phyloP scores from a whole-genome alignment of 2,113 vertebrate genomes.

The Polypterus bichir region DNA sequence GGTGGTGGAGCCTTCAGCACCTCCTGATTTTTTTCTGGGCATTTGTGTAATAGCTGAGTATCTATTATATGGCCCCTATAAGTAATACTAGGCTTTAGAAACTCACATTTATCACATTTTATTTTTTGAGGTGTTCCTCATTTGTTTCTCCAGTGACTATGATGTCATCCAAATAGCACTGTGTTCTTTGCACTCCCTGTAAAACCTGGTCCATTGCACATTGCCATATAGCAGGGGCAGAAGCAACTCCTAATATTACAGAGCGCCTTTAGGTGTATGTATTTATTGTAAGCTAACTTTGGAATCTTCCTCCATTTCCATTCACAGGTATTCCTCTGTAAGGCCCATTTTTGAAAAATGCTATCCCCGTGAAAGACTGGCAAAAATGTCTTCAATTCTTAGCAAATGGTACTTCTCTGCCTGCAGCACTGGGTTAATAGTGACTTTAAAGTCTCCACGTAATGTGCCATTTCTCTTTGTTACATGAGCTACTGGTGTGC shows the following conservation, averaged over 20 bases:
- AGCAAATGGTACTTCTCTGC: slow-evolving; percentile 5
- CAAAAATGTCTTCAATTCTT: slow-evolving; percentile 11
- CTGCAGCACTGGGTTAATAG: slow-evolving; percentile 10
- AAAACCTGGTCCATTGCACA: slow-evolving; percentile 9
- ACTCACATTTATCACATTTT: slow-evolving; percentile 8
- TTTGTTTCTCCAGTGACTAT: slow-evolving; percentile 1
- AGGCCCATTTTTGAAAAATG: slow-evolving; percentile 2
- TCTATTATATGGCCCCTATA: slow-evolving; percentile 3
- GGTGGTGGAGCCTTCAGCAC: background rate
- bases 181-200: background rate
- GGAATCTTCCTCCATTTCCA: slow-evolving; percentile 12
- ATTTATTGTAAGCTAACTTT: slow-evolving; percentile 8
- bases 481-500: no score
- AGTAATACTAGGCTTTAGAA: background rate
- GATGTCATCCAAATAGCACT: slow-evolving; percentile 8
- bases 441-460: slow-evolving; percentile 12
- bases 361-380: slow-evolving; percentile 5
- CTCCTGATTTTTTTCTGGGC: background rate
- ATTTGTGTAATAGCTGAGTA: background rate
- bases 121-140: background rate
- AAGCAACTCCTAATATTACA: slow-evolving; percentile 9
- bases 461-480: slow-evolving; percentile 1
- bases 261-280: slow-evolving; percentile 8
- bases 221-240: slow-evolving; percentile 6
- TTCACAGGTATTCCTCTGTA: slow-evolving; percentile 5